Evolutionary conservation across 23 tunicate genomes (phyloP).

Genomic region (Ascidia mentula): DNA sequence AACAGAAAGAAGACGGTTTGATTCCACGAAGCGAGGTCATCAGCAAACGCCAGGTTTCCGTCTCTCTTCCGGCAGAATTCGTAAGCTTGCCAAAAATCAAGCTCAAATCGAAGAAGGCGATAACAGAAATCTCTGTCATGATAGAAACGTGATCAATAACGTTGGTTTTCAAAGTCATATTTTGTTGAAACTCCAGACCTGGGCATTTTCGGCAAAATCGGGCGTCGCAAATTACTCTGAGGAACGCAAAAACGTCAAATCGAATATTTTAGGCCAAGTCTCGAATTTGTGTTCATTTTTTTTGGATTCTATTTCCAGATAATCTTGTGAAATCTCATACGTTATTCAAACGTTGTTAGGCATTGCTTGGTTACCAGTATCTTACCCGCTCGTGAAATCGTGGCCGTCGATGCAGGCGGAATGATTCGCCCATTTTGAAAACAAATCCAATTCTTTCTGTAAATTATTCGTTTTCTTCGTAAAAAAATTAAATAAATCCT

Average conservation of each 20-base stretch:
- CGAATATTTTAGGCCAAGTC: no score
- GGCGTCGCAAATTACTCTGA: no score
- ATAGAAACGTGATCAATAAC: background rate
- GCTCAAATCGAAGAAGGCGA: constrained; percentile 27
- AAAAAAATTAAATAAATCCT: background rate
- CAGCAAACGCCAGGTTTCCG: constrained; percentile 48
- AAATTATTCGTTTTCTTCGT: background rate
- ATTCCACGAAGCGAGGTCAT: constrained; percentile 30
- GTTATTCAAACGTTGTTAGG: no score
- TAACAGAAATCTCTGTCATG: constrained; percentile 38
- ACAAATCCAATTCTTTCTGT: constrained; percentile 6
- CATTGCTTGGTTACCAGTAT: no score
- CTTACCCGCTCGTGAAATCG: constrained; percentile 36
- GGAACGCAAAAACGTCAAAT: background rate
- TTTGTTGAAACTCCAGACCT: no score
- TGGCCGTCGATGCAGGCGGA: constrained; percentile 37
- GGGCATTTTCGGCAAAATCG: no score
- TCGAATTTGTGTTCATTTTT: no score
- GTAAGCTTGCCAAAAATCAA: constrained; percentile 34
- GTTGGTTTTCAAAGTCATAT: no score
- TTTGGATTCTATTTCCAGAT: no score
- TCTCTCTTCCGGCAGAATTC: constrained; percentile 20
- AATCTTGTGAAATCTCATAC: no score
- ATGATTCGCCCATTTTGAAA: constrained; percentile 20
- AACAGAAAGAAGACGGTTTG: constrained; percentile 19